phyloP scores from a whole-genome alignment of 37 sponge, comb jelly and placozoan species.

The Oscarella lobularis region DNA sequence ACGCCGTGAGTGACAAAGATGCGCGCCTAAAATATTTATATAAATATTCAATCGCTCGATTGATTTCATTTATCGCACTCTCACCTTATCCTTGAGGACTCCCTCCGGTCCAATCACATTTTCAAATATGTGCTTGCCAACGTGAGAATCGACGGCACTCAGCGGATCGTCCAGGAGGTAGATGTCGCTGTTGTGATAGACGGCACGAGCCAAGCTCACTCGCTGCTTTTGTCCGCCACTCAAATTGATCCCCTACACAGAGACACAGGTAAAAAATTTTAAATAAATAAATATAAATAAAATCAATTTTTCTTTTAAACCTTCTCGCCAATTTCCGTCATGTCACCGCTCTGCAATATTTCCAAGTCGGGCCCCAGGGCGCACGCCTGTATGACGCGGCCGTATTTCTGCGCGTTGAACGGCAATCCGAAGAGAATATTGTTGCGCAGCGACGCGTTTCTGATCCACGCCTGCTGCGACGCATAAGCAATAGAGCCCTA shows the following conservation, averaged over 20 bases:
- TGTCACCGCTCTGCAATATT: conserved; percentile 91
- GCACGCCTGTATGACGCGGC: conserved; percentile 51
- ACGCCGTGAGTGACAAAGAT: conserved; percentile 86
- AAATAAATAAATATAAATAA: neutral
- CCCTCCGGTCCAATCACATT: conserved; percentile 95
- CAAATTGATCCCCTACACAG: conserved; percentile 85
- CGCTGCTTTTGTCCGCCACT: conserved; percentile 99
- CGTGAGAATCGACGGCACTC: conserved; percentile 96
- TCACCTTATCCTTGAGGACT: conserved; percentile 77
- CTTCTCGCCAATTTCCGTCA: conserved; percentile 99
- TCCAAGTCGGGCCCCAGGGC: conserved; percentile 86
- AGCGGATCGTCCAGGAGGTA: conserved; percentile 93
- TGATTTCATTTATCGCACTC: neutral
- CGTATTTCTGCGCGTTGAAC: conserved; percentile 30
- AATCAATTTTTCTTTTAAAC: conserved; percentile 22
- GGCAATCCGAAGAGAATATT: conserved; percentile 88
- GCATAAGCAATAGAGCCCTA: conserved; percentile 93
- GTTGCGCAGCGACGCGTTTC: conserved; percentile 80
- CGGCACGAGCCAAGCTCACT: conserved; percentile 92
- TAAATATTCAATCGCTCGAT: neutral
- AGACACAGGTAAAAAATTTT: neutral
- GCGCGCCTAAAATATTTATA: conserved; percentile 17
- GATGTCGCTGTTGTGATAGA: conserved; percentile 87
- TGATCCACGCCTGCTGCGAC: conserved; percentile 95
- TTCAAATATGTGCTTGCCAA: conserved; percentile 97